phyloP scores from a whole-genome alignment of 2,888 invertebrate genomes.

The Ischnura elegans region DNA sequence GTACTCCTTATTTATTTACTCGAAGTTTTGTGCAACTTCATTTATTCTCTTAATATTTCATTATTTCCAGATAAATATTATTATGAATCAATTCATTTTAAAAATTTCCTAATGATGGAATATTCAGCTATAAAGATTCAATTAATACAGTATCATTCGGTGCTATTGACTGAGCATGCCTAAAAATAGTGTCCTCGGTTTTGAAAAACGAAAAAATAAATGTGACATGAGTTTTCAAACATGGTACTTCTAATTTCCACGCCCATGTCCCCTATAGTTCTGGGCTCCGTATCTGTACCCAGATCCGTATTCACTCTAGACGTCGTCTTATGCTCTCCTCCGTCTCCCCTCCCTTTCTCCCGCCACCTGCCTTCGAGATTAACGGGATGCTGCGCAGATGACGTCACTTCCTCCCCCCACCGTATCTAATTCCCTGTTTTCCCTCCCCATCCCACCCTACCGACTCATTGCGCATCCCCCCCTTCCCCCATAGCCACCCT shows the following conservation, averaged over 20 bases:
- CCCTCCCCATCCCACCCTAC: background rate
- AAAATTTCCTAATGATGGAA: too few species aligned
- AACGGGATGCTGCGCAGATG: constrained; percentile 51
- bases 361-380: background rate
- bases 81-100: too few species aligned
- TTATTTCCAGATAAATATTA: too few species aligned
- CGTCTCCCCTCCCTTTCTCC: background rate
- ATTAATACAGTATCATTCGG: too few species aligned
- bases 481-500: background rate
- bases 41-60: too few species aligned
- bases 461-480: background rate
- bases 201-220: too few species aligned
- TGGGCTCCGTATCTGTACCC: background rate
- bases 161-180: too few species aligned
- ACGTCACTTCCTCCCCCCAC: background rate
- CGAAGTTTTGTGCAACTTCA: too few species aligned
- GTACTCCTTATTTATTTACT: too few species aligned
- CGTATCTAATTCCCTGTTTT: too few species aligned
- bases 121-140: too few species aligned
- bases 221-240: background rate
- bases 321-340: background rate
- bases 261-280: background rate
- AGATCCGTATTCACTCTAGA: background rate
- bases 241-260: background rate
- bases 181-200: too few species aligned